Evolutionary conservation across 2,888 invertebrate species (phyloP).

Genomic region (Sepioteuthis lessoniana): DNA sequence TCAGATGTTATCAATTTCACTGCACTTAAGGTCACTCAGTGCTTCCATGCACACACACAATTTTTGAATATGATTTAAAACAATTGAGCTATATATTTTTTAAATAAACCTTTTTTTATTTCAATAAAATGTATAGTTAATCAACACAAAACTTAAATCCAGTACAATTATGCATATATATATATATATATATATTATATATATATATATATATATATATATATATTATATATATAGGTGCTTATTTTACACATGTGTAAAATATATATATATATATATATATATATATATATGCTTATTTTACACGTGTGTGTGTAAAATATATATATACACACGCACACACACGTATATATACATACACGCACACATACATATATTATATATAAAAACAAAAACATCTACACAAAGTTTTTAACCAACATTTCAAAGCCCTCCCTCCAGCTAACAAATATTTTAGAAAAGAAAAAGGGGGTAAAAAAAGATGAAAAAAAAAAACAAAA

Average conservation of each 20-base stretch:
- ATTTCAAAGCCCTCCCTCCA: not conserved
- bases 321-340: no score
- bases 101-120: not conserved
- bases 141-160: not conserved
- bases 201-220: not conserved
- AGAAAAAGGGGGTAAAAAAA: not conserved
- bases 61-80: not conserved
- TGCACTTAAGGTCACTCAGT: not conserved
- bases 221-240: no score
- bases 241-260: no score
- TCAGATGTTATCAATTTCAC: not conserved
- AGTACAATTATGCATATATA: not conserved
- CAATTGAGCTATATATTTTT: not conserved
- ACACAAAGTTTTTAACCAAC: not conserved
- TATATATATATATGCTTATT: no score
- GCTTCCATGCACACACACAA: not conserved
- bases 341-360: not conserved
- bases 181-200: not conserved
- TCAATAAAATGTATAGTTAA: constrained; percentile 23
- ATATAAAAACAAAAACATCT: not conserved
- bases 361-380: not conserved
- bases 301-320: no score
- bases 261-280: constrained; percentile 35
- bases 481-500: not conserved
- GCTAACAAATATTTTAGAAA: not conserved